These are phyloP conservation scores for Crenichthys baileyi DNA, from an alignment of 2,797 vertebrate species.

Conservation along the genomic window DNA sequence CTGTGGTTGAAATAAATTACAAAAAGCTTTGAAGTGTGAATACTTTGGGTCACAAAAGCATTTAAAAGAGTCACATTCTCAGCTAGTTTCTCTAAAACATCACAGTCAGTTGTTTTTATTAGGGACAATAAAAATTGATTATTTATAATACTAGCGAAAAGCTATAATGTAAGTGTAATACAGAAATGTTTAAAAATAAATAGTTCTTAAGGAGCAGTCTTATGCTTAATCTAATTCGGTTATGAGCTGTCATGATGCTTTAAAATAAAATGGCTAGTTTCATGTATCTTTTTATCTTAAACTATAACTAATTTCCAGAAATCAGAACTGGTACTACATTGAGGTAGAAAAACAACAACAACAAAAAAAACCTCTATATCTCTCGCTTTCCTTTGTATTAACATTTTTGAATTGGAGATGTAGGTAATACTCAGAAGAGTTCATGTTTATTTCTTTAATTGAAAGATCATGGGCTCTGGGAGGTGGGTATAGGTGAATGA, in stretches of 20 bases:
- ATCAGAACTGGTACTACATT: neutral
- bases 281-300: slow-evolving; percentile 12
- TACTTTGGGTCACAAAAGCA: neutral
- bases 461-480: no score
- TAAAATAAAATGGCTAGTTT: slow-evolving; percentile 18
- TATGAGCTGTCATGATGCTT: slow-evolving; percentile 2
- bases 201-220: neutral
- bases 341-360: neutral
- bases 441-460: no score
- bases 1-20: neutral
- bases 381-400: neutral
- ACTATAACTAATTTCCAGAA: neutral
- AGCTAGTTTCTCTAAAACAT: neutral
- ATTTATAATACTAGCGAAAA: neutral
- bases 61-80: neutral
- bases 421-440: neutral
- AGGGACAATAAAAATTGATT: neutral
- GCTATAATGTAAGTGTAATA: neutral
- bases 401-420: neutral
- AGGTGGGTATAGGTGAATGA: neutral
- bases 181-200: neutral
- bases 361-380: neutral
- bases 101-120: neutral
- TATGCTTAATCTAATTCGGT: neutral
- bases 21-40: neutral